A percentile compares a stretch with the other conserved stretches of the same genome.
Evolutionary conservation across 64 coral and sea anemone species (phyloP).

Genomic region (Trachythela sp.): DNA sequence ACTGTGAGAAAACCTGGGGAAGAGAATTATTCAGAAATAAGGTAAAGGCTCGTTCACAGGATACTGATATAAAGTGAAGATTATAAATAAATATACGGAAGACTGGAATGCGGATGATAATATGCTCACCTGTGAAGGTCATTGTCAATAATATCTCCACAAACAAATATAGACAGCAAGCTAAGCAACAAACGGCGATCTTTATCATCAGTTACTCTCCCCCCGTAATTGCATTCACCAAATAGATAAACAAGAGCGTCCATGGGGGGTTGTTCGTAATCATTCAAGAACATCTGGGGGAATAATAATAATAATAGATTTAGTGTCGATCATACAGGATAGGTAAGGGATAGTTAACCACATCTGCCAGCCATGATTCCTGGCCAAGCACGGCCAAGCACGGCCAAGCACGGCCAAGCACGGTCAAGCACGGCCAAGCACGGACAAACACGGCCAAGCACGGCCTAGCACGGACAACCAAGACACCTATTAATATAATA

Average conservation of each 20-base stretch:
- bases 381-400: too few relatives aligned
- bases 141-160: conserved; percentile 57
- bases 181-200: conserved; percentile 75
- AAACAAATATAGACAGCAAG: conserved; percentile 76
- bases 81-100: too few relatives aligned
- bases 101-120: too few relatives aligned
- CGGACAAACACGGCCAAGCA: not conserved
- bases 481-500: not conserved
- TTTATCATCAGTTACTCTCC: conserved; percentile 95
- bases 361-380: too few relatives aligned
- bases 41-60: too few relatives aligned
- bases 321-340: too few relatives aligned
- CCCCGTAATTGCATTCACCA: conserved; percentile 98
- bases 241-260: conserved; percentile 85
- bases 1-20: conserved; percentile 75
- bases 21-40: not conserved
- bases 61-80: not conserved
- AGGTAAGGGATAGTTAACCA: too few relatives aligned
- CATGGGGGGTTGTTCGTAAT: conserved; percentile 81
- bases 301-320: not conserved
- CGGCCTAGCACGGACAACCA: not conserved
- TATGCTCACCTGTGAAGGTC: conserved; percentile 71
- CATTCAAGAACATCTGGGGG: conserved; percentile 92
- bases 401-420: too few relatives aligned
- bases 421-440: too few relatives aligned